phyloP scores from a whole-genome alignment of 2,888 invertebrate species.

The Tipula vernalis region DNA sequence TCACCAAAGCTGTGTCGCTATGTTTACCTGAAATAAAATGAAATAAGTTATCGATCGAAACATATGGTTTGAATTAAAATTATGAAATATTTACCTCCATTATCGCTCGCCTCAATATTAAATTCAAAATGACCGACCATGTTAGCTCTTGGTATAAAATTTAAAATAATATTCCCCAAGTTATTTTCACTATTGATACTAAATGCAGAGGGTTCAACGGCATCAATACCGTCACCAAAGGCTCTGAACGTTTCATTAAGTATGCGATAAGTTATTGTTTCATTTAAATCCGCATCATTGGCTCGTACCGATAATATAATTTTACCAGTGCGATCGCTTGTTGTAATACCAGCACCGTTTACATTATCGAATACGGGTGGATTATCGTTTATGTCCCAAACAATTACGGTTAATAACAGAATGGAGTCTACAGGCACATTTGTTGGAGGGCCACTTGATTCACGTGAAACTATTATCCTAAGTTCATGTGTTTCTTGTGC shows the following conservation, averaged over 20 bases:
- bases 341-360: slow-evolving; percentile 42
- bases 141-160: slow-evolving; percentile 38
- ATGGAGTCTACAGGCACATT: slow-evolving; percentile 24
- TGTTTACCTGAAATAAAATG: slow-evolving; percentile 31
- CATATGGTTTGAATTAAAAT: not conserved
- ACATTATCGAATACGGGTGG: slow-evolving; percentile 39
- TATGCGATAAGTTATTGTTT: slow-evolving; percentile 35
- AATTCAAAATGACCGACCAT: slow-evolving; percentile 52
- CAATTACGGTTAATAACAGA: slow-evolving; percentile 35
- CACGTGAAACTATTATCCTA: slow-evolving; percentile 40
- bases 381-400: slow-evolving; percentile 44
- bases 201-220: slow-evolving; percentile 25
- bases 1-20: slow-evolving; percentile 36
- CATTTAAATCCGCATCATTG: slow-evolving; percentile 40
- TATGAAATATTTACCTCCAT: slow-evolving; percentile 35
- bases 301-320: slow-evolving; percentile 44
- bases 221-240: slow-evolving; percentile 34
- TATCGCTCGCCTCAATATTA: slow-evolving; percentile 40
- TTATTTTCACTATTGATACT: slow-evolving; percentile 35
- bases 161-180: slow-evolving; percentile 39
- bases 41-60: not conserved
- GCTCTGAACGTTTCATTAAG: slow-evolving; percentile 31
- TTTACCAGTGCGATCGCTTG: slow-evolving; percentile 35
- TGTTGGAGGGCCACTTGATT: slow-evolving; percentile 22
- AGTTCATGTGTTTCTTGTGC: slow-evolving; percentile 32